Conservation (phyloP, 1,140 invertebrate genomes). For the Panulirus ornatus region DNA sequence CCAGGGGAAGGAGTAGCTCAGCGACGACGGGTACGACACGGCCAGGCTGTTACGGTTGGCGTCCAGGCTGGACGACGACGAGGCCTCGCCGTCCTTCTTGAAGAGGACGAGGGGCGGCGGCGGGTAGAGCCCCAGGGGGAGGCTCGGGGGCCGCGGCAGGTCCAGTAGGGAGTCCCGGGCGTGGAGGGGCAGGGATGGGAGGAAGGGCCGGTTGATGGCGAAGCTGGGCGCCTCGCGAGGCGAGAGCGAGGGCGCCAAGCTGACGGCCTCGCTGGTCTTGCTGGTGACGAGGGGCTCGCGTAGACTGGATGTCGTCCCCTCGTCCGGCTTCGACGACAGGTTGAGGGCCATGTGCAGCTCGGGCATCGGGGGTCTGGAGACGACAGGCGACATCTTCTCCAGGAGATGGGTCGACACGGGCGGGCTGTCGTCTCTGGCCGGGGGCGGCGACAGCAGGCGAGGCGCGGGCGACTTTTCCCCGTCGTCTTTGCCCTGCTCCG, state of each 20-base stretch:
- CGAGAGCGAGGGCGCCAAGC: slow-evolving; percentile 74
- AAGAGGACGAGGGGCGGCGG: slow-evolving; percentile 74
- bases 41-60: slow-evolving; percentile 79
- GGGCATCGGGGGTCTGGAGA: slow-evolving; percentile 13
- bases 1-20: slow-evolving; percentile 78
- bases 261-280: slow-evolving; percentile 65
- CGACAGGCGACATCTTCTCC: slow-evolving; percentile 2
- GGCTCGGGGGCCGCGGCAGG: slow-evolving; percentile 83
- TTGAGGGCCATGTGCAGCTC: slow-evolving; percentile 62
- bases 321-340: slow-evolving; percentile 81
- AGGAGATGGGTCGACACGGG: slow-evolving; percentile 23
- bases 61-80: slow-evolving; percentile 75
- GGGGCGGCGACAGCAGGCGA: slow-evolving; percentile 22
- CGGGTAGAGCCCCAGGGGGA: slow-evolving; percentile 76
- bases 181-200: slow-evolving; percentile 57
- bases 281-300: slow-evolving; percentile 75
- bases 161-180: slow-evolving; percentile 69
- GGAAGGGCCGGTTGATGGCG: slow-evolving; percentile 78
- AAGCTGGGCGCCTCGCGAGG: slow-evolving; percentile 80
- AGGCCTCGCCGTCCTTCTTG: slow-evolving; percentile 78
- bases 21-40: slow-evolving; percentile 82
- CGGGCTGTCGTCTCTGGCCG: slow-evolving; percentile 17
- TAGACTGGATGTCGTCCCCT: slow-evolving; percentile 81
- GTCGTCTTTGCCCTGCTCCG: slow-evolving; percentile 84
- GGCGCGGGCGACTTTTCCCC: slow-evolving; percentile 25